Conservation (phyloP, 2,797 vertebrate genomes). For the Pangasius macronema region DNA sequence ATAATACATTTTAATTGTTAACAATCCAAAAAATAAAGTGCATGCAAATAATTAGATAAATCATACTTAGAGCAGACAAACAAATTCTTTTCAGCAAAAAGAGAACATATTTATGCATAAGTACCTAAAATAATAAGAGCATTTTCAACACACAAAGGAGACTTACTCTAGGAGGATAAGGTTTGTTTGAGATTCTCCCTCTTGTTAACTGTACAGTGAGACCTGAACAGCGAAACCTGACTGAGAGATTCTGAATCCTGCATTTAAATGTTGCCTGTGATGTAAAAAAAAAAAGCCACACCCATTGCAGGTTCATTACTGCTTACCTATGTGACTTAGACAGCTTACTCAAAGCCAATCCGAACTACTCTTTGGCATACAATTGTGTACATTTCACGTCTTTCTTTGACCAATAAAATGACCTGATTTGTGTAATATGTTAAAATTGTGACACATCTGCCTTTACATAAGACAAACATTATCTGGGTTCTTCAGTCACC, state of each 20-base stretch:
- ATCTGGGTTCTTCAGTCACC: neutral
- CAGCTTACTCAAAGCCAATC: neutral
- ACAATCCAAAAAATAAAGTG: neutral
- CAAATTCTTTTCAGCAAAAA: neutral
- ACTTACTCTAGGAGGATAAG: constrained; percentile 25
- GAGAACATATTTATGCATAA: neutral
- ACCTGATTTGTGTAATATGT: neutral
- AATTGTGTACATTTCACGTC: neutral
- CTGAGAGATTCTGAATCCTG: neutral
- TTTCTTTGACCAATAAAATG: neutral
- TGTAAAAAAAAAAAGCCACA: constrained; percentile 10
- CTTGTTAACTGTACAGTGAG: neutral
- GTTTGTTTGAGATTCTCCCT: neutral
- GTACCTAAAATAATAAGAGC: neutral
- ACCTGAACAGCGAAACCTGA: neutral
- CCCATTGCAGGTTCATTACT: constrained; percentile 24
- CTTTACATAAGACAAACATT: neutral
- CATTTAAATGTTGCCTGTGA: constrained; percentile 18
- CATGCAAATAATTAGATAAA: neutral
- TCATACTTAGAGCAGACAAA: neutral
- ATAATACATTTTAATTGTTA: neutral
- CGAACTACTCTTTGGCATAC: neutral
- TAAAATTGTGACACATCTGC: neutral
- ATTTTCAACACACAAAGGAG: neutral
- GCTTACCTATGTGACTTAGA: neutral